These are phyloP conservation scores for Macrobrachium rosenbergii DNA, from an alignment of 1,140 invertebrate species.

Conservation along the genomic window DNA sequence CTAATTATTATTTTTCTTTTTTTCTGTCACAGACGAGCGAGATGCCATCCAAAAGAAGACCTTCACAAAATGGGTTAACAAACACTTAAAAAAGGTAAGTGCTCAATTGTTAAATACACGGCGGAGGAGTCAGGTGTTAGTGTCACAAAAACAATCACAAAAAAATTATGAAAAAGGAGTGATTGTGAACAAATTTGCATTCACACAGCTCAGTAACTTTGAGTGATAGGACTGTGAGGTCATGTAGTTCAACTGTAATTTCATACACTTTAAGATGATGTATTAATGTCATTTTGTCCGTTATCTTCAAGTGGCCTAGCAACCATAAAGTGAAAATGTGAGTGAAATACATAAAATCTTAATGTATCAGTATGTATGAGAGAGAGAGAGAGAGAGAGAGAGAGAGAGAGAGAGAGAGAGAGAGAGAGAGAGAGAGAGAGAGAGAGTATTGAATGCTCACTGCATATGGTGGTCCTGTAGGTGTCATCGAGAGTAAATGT, in stretches of 20 bases:
- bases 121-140: neutral
- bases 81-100: slow-evolving; percentile 98
- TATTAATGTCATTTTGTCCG: too few species aligned
- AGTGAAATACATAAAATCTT: neutral
- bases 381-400: slow-evolving; percentile 40
- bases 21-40: slow-evolving; percentile 86
- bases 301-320: too few species aligned
- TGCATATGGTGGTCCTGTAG: neutral
- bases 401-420: slow-evolving; percentile 35
- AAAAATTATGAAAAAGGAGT: neutral
- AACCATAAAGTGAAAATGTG: neutral
- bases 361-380: neutral
- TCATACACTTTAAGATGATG: too few species aligned
- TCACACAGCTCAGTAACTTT: too few species aligned
- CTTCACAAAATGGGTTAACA: slow-evolving; percentile 99
- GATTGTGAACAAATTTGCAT: neutral
- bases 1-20: neutral
- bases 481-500: neutral
- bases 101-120: neutral
- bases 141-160: too few species aligned
- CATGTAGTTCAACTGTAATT: too few species aligned
- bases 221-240: neutral
- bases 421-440: slow-evolving; percentile 39
- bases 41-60: slow-evolving; percentile 99
- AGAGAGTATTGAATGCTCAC: neutral